Conservation (phyloP, 1,140 invertebrate species). For the Zaprionus inermis region DNA sequence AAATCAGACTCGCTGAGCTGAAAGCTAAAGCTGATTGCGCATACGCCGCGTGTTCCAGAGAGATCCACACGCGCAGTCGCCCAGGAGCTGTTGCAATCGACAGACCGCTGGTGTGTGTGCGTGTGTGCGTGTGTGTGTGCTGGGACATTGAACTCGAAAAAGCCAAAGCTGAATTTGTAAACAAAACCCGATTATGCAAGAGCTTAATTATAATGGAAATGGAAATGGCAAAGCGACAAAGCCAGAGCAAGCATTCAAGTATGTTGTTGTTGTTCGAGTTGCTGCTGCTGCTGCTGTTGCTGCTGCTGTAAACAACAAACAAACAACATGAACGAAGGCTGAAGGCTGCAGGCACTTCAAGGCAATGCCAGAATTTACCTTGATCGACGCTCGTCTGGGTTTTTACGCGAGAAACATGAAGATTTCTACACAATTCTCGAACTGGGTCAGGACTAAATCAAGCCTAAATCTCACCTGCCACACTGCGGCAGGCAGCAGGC, state of each 20-base stretch:
- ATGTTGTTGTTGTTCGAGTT: slow-evolving; percentile 8
- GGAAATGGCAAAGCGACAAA: slow-evolving; percentile 68
- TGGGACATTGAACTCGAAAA: slow-evolving; percentile 82
- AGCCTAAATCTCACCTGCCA: slow-evolving; percentile 15
- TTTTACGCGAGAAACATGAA: neutral
- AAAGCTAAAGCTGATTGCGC: slow-evolving; percentile 39
- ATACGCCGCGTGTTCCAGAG: slow-evolving; percentile 70
- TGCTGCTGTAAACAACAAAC: slow-evolving; percentile 18
- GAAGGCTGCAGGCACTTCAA: slow-evolving; percentile 28
- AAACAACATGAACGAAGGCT: no score
- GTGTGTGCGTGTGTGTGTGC: slow-evolving; percentile 15
- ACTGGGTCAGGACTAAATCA: slow-evolving; percentile 45
- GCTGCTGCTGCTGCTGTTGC: slow-evolving; percentile 7
- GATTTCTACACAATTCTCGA: neutral
- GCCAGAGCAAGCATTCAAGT: no score
- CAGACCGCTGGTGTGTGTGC: slow-evolving; percentile 4
- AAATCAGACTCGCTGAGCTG: slow-evolving; percentile 13
- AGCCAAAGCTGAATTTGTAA: slow-evolving; percentile 57
- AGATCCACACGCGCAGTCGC: slow-evolving; percentile 63
- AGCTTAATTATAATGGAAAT: slow-evolving; percentile 80
- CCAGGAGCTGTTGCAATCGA: slow-evolving; percentile 75
- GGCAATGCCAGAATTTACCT: slow-evolving; percentile 29
- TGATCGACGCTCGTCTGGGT: neutral
- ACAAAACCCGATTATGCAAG: slow-evolving; percentile 77
- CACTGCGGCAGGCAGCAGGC: neutral